phyloP scores from a whole-genome alignment of 2,113 vertebrate species.

The Microtus oregoni region DNA sequence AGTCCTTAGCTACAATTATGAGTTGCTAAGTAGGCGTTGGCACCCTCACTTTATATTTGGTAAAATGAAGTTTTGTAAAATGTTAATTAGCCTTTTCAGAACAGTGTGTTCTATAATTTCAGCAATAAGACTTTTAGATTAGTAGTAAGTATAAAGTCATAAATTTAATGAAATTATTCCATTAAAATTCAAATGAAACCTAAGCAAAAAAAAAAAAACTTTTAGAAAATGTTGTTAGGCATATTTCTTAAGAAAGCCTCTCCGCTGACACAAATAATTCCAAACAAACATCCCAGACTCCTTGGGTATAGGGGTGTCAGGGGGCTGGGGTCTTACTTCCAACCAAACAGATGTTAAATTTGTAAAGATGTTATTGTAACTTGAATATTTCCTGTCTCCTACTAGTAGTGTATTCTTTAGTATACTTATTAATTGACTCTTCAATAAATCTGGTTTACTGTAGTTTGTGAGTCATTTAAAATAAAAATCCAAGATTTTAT shows the following conservation, averaged over 20 bases:
- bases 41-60: background rate
- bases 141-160: background rate
- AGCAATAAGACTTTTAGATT: constrained; percentile 1
- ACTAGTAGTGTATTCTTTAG: background rate
- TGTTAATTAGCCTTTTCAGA: constrained; percentile 28
- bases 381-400: background rate
- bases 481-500: background rate
- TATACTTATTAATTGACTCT: background rate
- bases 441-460: background rate
- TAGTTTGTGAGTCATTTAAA: constrained; percentile 34
- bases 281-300: no score
- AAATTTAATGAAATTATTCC: constrained; percentile 45
- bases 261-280: no score
- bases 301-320: no score
- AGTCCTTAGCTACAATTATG: constrained; percentile 5
- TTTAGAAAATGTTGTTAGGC: background rate
- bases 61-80: background rate
- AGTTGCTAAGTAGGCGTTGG: constrained; percentile 2
- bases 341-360: no score
- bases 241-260: no score
- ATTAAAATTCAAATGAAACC: constrained; percentile 49
- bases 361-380: background rate
- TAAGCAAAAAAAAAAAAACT: background rate
- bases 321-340: no score
- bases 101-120: constrained; percentile 16